Evolutionary conservation across 2,113 vertebrate species (phyloP).

Genomic region (Podocnemis expansa): DNA sequence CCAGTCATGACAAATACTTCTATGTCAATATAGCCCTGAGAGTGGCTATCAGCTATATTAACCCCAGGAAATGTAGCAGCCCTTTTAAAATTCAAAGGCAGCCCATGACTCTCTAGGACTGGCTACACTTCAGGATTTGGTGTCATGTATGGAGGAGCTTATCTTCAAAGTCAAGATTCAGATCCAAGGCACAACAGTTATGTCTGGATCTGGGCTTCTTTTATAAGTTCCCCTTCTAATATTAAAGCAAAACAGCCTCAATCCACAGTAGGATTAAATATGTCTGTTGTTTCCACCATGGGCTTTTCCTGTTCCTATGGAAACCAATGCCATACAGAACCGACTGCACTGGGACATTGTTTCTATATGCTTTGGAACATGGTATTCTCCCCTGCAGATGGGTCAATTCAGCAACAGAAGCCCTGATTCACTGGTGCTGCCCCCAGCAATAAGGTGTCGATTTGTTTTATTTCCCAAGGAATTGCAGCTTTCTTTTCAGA

Average conservation of each 20-base stretch:
- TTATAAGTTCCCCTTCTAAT: background rate
- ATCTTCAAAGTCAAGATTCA: background rate
- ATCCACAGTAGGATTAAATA: background rate
- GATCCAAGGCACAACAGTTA: accelerated
- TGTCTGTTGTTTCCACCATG: accelerated
- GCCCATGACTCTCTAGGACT: background rate
- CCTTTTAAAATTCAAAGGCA: background rate
- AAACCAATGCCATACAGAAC: background rate
- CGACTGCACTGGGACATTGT: background rate
- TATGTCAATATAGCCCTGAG: accelerated
- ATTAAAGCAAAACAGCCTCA: background rate
- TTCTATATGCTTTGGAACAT: background rate
- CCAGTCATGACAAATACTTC: background rate
- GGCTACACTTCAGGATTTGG: background rate
- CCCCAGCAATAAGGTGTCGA: background rate
- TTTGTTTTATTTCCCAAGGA: background rate
- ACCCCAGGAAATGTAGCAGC: background rate
- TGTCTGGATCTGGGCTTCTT: background rate
- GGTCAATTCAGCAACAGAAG: background rate
- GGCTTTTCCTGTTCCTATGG: background rate
- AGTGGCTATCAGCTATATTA: accelerated
- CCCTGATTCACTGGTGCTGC: background rate
- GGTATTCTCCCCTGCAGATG: background rate
- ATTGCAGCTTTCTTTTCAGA: background rate
- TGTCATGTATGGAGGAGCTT: background rate